Base-by-base conservation (phyloP, 2,888 invertebrate species). In the Thymelicus acteon region DNA sequence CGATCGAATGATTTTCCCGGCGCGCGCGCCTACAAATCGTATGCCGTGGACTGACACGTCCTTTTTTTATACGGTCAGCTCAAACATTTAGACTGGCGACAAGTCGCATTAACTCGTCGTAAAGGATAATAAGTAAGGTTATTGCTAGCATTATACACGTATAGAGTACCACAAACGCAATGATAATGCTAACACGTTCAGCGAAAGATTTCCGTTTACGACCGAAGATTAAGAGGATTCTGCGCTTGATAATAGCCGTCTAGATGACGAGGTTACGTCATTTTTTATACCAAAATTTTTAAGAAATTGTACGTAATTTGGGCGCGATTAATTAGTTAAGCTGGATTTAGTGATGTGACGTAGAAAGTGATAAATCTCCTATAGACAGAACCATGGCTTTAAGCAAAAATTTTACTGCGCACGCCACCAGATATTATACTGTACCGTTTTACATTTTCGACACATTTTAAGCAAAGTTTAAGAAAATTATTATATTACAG, bases 101-200 rank as follows among this genome's bases (percentile, higher is more conserved):
- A 82, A 81, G 82, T 84, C 82, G 90, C 85, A 88, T 91, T 91
- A 90, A 83, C 88, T 90, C 87, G 83, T 84, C 85, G 90, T 88
- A 91, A 92, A 93, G 93, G 93, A 93, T 93, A 93, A 92, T 88
- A 87, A 84, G 84, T 92, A 89, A 92, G 92, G 92, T 92, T 92
- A 91, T 89, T 86, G 84, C 82, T 83, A 82, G 82, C 87, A 87
- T 88, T 81, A 84, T 83, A 85, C 82, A 82, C 73, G 75, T 77
- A 75, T 75, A 83, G 80, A 73, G 76, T 72, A 79, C 77, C 78
- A 80, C 74, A 88, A 88, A 86, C 89, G 87, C 80, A 85, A 82
- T 83, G 84, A 81, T 86, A 87, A 84, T 84, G 84, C 82, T 86
- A 84, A 85, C 80, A 83, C 84, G 81, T 76, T 79, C 81, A 79